Evolutionary conservation across 2,797 vertebrate species (phyloP).

Genomic region (Arnoldichthys spilopterus): DNA sequence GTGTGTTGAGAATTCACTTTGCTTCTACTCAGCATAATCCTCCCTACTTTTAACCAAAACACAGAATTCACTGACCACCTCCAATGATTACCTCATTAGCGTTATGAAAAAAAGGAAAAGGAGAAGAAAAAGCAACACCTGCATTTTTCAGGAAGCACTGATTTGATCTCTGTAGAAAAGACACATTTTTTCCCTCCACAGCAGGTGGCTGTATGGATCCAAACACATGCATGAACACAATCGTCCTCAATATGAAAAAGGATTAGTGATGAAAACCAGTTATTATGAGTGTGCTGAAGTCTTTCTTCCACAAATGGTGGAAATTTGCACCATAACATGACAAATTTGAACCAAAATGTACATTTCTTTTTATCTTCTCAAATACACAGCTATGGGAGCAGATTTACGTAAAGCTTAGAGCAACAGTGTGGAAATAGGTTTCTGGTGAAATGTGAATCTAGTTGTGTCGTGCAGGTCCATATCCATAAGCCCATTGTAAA

Average conservation of each 20-base stretch:
- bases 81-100: conserved; percentile 74
- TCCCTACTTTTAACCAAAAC: too few relatives aligned
- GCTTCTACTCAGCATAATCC: conserved; percentile 40
- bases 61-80: conserved; percentile 43
- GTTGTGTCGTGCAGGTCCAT: conserved; percentile 40
- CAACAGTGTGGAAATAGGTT: conserved; percentile 17
- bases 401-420: conserved; percentile 33
- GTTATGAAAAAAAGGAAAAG: conserved; percentile 41
- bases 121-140: conserved; percentile 68
- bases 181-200: conserved; percentile 37
- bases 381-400: neutral
- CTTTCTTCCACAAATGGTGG: conserved; percentile 53
- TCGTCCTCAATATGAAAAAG: conserved; percentile 56
- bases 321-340: conserved; percentile 22
- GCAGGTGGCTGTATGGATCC: conserved; percentile 67
- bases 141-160: conserved; percentile 63
- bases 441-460: conserved; percentile 25
- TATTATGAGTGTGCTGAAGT: conserved; percentile 53
- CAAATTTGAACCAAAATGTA: neutral
- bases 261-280: conserved; percentile 50
- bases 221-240: conserved; percentile 26
- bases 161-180: conserved; percentile 54
- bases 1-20: conserved; percentile 39
- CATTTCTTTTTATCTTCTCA: conserved; percentile 46
- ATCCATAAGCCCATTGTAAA: conserved; percentile 52